Evolutionary conservation across 1,140 invertebrate genomes (phyloP), one percentile per base, ranked within the genome.

Genomic region (Triops longicaudatus): DNA sequence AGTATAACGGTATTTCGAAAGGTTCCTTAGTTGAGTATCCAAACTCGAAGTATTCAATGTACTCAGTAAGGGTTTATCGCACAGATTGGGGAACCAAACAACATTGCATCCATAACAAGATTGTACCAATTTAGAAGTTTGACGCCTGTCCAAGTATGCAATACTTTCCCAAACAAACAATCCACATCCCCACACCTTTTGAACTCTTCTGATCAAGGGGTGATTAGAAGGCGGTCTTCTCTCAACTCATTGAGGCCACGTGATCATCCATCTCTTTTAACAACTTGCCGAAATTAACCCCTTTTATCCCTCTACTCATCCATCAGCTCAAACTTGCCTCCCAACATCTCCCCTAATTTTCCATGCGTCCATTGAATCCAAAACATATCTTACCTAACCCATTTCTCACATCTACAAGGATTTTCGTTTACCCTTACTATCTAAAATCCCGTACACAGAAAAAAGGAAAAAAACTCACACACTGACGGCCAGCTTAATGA

Each of bases 281-380:
- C 50, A 63, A 63, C 50, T 63, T 63, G 10, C 50, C 0, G 0
- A 63, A 63, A 63, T n/a, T 63, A 63, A 63, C 50, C 50, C 50
- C 50, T 63, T 63, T 63, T 63, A 63, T 63, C 50, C 50, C n/a
- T 6, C 14, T 22, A 63, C 4, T 63, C 50, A 63, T 63, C 50
- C 50, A 63, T 63, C 50, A 63, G 50, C 17, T 63, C 50, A 63
- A 37, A n/a, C 50, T 63, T 63, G 10, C 50, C 50, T 63, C 50
- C 50, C 50, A 63, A n/a, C 50, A 0, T 63, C 50, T 63, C 50
- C 14, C 14, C 50, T 63, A 3, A 63, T 63, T 63, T 63, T 22
- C 10, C 50, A 17, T n/a, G 14, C 17, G 11, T 63, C 22, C 50
- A 63, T 17, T 63, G 14, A 17, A 5, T 4, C 50, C 50, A 63